Conservation (phyloP, 2,888 invertebrate genomes). For the Eupithecia abbreviata region DNA sequence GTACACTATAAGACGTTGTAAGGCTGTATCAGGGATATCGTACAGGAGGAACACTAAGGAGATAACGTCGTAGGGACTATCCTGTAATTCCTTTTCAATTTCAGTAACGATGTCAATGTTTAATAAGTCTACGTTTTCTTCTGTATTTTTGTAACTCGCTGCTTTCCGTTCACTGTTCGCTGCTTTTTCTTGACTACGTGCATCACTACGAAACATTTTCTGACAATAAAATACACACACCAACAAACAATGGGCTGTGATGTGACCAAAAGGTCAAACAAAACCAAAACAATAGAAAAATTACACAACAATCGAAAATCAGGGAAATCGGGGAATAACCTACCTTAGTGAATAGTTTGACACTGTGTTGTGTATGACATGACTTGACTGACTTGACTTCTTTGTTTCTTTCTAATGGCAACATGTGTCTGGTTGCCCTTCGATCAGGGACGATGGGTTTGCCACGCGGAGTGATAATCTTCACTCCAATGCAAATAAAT, state of each 20-base stretch:
- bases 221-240: neutral
- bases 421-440: too few relatives aligned
- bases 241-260: neutral
- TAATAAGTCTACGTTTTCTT: conserved; percentile 57
- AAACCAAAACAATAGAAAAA: neutral
- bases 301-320: too few relatives aligned
- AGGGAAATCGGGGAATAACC: too few relatives aligned
- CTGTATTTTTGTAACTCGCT: conserved; percentile 42
- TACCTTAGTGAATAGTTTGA: too few relatives aligned
- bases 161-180: too few relatives aligned
- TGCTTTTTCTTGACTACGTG: conserved; percentile 37
- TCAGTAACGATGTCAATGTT: conserved; percentile 63
- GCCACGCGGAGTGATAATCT: too few relatives aligned
- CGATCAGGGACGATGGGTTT: too few relatives aligned
- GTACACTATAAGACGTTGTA: conserved; percentile 67
- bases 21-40: conserved; percentile 71
- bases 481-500: too few relatives aligned
- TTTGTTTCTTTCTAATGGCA: too few relatives aligned
- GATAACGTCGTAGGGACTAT: conserved; percentile 65
- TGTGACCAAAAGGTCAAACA: neutral
- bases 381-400: too few relatives aligned
- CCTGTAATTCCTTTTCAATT: conserved; percentile 69
- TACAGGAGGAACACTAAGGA: conserved; percentile 76
- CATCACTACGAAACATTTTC: conserved; percentile 59
- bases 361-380: too few relatives aligned